Evolutionary conservation across 2,797 vertebrate genomes (phyloP).

Genomic region (Lindbergichthys nudifrons): DNA sequence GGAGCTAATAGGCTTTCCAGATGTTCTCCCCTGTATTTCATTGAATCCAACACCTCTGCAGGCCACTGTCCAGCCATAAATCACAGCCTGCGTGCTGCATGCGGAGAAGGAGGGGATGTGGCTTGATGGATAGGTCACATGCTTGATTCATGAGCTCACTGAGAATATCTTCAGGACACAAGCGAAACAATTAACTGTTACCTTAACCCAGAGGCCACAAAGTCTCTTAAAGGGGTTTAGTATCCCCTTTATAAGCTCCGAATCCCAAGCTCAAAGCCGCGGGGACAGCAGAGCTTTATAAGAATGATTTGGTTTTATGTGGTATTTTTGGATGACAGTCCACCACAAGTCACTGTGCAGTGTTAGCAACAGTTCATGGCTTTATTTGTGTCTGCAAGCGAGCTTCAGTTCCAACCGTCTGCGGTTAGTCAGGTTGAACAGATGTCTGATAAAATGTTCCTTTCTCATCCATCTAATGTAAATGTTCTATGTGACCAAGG

Average conservation of each 20-base stretch:
- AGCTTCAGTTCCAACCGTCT: constrained; percentile 62
- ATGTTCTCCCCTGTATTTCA: constrained; percentile 82
- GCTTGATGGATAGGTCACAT: constrained; percentile 78
- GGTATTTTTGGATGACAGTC: constrained; percentile 82
- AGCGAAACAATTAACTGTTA: constrained; percentile 86
- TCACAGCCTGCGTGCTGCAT: constrained; percentile 70
- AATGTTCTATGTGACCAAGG: constrained; percentile 62
- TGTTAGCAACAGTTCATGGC: constrained; percentile 79
- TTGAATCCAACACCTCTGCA: constrained; percentile 84
- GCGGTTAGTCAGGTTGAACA: constrained; percentile 63
- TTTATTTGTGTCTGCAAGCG: constrained; percentile 65
- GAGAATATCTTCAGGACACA: constrained; percentile 70
- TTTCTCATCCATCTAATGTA: constrained; percentile 64
- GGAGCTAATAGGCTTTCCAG: constrained; percentile 83
- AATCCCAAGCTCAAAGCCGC: constrained; percentile 69
- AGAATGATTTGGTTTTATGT: constrained; percentile 83
- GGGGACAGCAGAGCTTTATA: constrained; percentile 77
- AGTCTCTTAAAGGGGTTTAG: constrained; percentile 78
- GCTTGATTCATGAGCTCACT: constrained; percentile 81
- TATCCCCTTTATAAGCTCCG: constrained; percentile 80
- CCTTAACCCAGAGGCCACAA: constrained; percentile 77
- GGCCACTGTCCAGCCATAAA: constrained; percentile 84
- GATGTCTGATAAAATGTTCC: constrained; percentile 75
- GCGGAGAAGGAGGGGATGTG: constrained; percentile 68
- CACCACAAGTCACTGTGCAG: constrained; percentile 73